Evolutionary conservation across 2,797 vertebrate species (phyloP).

Genomic region (Cynopterus sphinx): DNA sequence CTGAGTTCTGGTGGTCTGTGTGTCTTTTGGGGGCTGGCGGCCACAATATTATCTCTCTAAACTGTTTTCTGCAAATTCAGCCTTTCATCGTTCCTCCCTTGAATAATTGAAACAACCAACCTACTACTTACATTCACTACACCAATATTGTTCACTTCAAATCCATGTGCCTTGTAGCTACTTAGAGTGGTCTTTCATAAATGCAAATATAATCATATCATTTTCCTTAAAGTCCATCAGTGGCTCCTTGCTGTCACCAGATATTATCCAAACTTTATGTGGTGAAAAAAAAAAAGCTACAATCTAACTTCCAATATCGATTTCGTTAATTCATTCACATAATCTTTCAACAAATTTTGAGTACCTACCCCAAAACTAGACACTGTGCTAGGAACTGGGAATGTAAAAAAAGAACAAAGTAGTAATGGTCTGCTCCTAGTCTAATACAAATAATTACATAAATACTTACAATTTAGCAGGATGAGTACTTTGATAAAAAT

Average conservation of each 20-base stretch:
- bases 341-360: neutral
- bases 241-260: neutral
- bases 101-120: neutral
- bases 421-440: neutral
- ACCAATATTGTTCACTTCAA: neutral
- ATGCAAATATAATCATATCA: neutral
- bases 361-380: neutral
- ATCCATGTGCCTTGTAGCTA: neutral
- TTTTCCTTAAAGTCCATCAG: neutral
- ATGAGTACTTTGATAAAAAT: neutral
- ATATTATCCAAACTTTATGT: neutral
- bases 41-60: neutral
- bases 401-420: neutral
- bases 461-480: neutral
- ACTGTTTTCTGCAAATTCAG: neutral
- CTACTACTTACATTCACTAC: neutral
- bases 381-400: neutral
- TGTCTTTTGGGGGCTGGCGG: too few species aligned
- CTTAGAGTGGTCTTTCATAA: neutral
- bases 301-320: neutral
- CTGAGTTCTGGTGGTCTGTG: too few species aligned
- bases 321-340: neutral
- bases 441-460: neutral
- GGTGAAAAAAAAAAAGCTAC: neutral
- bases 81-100: neutral